A percentile compares a stretch with the other conserved stretches of the same genome.
phyloP scores from a whole-genome alignment of 2,797 vertebrate genomes.

The Loris lydekkerianus region DNA sequence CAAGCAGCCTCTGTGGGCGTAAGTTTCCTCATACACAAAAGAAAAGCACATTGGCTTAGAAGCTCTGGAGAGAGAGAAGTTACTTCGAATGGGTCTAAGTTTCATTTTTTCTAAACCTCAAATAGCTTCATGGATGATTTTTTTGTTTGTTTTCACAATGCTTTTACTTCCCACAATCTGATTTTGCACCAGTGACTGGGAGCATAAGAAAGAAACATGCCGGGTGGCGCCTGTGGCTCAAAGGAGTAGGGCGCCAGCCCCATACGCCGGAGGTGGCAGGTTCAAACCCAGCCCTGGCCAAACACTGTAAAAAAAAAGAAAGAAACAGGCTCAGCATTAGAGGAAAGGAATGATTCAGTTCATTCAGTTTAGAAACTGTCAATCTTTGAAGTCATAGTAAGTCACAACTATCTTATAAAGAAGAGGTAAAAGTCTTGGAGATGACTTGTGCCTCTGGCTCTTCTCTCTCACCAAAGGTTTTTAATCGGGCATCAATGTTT shows the following conservation, averaged over 20 bases:
- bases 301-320: neutral
- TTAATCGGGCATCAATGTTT: neutral
- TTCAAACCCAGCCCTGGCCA: too few relatives aligned
- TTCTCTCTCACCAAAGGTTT: neutral
- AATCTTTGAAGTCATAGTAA: neutral
- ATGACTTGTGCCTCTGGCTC: neutral
- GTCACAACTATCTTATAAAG: neutral
- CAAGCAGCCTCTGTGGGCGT: neutral
- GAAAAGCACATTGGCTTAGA: neutral
- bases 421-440: neutral
- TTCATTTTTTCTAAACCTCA: neutral
- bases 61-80: neutral
- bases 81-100: neutral
- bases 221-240: too few relatives aligned
- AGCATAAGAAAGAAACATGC: neutral
- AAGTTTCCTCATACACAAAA: neutral
- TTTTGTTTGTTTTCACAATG: neutral
- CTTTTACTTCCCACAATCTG: neutral
- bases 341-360: neutral
- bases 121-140: too few relatives aligned
- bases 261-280: too few relatives aligned
- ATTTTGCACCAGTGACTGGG: neutral
- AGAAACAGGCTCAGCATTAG: neutral
- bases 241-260: too few relatives aligned
- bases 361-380: neutral